Conservation (phyloP, 2,113 vertebrate species). For the Zosterops hypoxanthus region DNA sequence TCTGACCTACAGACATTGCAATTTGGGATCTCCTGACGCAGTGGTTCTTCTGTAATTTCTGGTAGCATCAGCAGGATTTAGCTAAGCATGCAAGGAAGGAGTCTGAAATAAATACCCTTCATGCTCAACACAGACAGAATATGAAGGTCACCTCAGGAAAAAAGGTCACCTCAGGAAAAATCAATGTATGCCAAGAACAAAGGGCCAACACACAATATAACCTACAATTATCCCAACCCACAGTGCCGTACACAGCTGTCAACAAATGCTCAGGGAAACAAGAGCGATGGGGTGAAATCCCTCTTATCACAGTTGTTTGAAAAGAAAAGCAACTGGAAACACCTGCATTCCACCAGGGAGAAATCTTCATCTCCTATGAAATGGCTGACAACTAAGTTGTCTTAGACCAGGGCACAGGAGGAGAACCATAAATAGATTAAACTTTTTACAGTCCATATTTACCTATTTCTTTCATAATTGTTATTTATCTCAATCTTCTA, state of each 20-base stretch:
- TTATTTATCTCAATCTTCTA: background rate
- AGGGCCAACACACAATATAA: background rate
- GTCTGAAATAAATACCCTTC: background rate
- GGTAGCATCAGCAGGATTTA: background rate
- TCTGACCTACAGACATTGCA: background rate
- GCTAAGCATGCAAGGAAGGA: background rate
- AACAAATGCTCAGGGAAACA: background rate
- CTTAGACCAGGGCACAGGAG: background rate
- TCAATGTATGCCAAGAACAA: background rate
- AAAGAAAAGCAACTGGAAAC: background rate
- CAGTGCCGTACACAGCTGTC: background rate
- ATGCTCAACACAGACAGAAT: background rate
- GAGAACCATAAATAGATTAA: background rate
- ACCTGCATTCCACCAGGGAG: background rate
- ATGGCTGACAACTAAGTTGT: background rate
- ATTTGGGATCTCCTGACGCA: background rate
- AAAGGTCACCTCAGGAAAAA: background rate
- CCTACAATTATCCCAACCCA: background rate
- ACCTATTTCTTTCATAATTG: background rate
- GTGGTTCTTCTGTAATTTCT: background rate
- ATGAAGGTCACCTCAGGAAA: background rate
- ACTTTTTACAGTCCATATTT: background rate
- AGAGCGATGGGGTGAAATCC: background rate
- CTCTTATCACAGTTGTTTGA: background rate
- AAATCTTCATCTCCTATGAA: background rate